A percentile compares a stretch with the other conserved stretches of the same genome.
These are phyloP conservation scores for Corythornis cristatus DNA, from an alignment of 2,113 vertebrate genomes.

Conservation along the genomic window DNA sequence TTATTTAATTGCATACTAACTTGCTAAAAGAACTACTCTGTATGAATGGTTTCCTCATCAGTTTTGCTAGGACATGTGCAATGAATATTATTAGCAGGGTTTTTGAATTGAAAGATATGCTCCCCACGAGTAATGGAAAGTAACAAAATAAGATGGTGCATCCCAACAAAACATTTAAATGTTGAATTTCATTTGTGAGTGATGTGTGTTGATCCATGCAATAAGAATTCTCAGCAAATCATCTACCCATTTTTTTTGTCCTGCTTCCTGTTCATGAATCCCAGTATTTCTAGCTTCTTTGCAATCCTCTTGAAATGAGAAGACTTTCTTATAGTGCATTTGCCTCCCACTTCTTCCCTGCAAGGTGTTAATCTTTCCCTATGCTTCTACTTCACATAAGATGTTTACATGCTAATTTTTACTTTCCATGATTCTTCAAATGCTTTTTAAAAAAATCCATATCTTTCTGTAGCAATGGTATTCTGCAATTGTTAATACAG, in stretches of 20 bases:
- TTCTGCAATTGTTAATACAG: neutral
- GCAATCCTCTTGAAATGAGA: neutral
- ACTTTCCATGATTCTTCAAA: slow-evolving; percentile 15
- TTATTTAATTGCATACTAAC: neutral
- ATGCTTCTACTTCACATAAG: neutral
- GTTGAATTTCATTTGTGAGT: neutral
- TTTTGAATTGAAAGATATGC: neutral
- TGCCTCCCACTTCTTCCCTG: slow-evolving; percentile 21
- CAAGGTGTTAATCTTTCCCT: slow-evolving; percentile 29
- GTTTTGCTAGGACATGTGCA: neutral
- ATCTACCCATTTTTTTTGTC: neutral
- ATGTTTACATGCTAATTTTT: neutral
- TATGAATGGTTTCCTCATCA: neutral
- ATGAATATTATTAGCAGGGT: neutral
- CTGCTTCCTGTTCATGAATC: neutral
- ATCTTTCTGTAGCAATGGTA: neutral
- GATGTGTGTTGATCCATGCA: neutral
- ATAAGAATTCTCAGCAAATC: neutral
- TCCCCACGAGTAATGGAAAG: neutral
- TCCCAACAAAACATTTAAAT: neutral
- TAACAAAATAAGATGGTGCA: neutral
- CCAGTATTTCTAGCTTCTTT: slow-evolving; percentile 6
- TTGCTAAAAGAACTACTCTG: neutral
- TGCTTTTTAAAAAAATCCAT: neutral
- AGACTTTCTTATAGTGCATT: neutral